Evolutionary conservation across 2,113 vertebrate genomes (phyloP).

Genomic region (Synchiropus splendidus): DNA sequence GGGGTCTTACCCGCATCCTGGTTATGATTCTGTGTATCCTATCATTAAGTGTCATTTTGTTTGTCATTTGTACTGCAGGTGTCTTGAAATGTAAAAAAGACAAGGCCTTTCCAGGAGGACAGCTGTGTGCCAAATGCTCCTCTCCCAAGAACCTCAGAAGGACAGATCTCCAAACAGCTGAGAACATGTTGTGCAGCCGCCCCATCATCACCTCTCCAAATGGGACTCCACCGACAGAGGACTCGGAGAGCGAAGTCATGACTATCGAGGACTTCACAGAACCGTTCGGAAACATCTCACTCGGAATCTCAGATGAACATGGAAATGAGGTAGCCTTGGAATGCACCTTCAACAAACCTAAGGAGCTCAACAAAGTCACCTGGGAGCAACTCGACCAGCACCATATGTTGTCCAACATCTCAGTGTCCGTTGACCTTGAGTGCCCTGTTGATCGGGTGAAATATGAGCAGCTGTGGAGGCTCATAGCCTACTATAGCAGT

Average conservation of each 20-base stretch:
- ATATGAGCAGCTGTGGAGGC: conserved; percentile 81
- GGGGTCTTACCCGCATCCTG: too few relatives aligned
- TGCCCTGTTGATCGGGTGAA: conserved; percentile 74
- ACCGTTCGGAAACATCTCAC: conserved; percentile 65
- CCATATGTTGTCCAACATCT: conserved; percentile 67
- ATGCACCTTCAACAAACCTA: conserved; percentile 63
- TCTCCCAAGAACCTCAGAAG: conserved; percentile 60
- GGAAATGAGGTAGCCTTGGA: conserved; percentile 73
- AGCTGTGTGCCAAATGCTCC: conserved; percentile 74
- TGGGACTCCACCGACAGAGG: conserved; percentile 31
- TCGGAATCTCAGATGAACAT: conserved; percentile 82
- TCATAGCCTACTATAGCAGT: conserved; percentile 87
- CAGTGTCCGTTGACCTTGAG: conserved; percentile 67
- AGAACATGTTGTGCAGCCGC: conserved; percentile 63
- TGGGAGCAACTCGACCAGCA: conserved; percentile 64
- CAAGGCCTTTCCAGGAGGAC: conserved; percentile 69
- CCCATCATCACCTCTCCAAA: conserved; percentile 67
- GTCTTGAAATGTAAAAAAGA: conserved; percentile 90
- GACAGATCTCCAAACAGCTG: conserved; percentile 61
- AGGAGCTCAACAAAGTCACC: conserved; percentile 38
- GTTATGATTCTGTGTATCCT: too few relatives aligned
- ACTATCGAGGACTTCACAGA: conserved; percentile 44
- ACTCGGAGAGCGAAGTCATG: conserved; percentile 34
- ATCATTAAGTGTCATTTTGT: neutral
- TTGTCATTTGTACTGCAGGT: conserved; percentile 49